Evolutionary conservation across 1,140 invertebrate genomes (phyloP), one percentile per base, ranked within the genome.

Genomic region (Armadillidium nasatum): DNA sequence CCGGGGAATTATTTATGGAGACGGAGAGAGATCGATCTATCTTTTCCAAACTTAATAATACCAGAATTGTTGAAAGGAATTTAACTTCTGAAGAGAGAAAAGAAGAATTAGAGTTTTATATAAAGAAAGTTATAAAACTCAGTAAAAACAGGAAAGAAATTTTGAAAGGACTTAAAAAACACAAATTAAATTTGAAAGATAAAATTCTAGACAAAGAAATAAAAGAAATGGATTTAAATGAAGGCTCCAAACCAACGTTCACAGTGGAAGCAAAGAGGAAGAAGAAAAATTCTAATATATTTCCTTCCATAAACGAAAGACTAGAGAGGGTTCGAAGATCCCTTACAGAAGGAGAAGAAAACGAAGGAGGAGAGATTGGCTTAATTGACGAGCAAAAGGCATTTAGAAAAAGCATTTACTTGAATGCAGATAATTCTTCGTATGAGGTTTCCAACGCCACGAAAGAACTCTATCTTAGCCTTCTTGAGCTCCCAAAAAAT

Each of bases 401-500:
- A 60, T 4, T 60, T 60, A 13, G 50, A 15, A 19, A 60, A 60
- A 60, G 19, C 50, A 60, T 60, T 60, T 60, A 60, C 19, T 60
- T 19, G 3, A 60, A 60, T 19, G 19, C 19, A 15, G 11, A 19
- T 13, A 60, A 60, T 60, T 60, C 50, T 15, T 60, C 50, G 7
- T 60, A 60, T 19, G 50, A 60, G 19, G 50, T 60, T 60, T 60
- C 50, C 19, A 60, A 60, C 19, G 11, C 11, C 4, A 60, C 50
- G 7, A 60, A 19, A 60, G 50, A 60, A 60, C 50, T 15, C 3
- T 60, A 60, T 60, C 19, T 60, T 13, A 60, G 19, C 11, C 50
- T 60, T 60, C 19, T 60, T 19, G 19, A 19, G 19, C 50, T 79
- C n/a, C 78, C 80, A 1, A 74, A 77, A n/a, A 75, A 73, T 15